Evolutionary conservation across 2,113 vertebrate genomes (phyloP).

Genomic region (Hyperoodon ampullatus): DNA sequence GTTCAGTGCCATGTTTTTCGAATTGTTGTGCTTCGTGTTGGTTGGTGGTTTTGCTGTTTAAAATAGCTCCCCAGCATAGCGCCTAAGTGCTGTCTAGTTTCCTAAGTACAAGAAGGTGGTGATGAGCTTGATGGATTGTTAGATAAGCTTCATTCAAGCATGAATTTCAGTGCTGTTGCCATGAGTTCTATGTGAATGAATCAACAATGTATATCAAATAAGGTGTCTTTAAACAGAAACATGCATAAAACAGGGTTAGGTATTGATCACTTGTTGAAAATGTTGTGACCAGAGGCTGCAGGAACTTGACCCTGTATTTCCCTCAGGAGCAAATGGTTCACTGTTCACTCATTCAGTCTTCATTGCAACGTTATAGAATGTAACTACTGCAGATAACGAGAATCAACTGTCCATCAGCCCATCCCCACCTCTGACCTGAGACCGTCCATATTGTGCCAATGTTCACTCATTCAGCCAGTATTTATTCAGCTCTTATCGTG

Average conservation of each 20-base stretch:
- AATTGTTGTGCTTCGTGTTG: not conserved
- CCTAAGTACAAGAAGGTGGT: not conserved
- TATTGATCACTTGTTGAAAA: not conserved
- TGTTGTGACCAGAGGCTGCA: not conserved
- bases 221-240: not conserved
- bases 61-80: not conserved
- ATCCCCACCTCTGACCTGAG: not conserved
- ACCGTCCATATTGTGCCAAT: fast-evolving
- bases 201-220: not conserved
- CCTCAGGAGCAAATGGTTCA: not conserved
- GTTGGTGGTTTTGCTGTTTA: not conserved
- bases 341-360: not conserved
- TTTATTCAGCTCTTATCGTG: not conserved
- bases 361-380: not conserved
- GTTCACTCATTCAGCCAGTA: not conserved
- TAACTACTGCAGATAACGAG: not conserved
- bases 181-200: not conserved
- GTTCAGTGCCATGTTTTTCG: not conserved
- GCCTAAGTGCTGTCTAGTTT: fast-evolving
- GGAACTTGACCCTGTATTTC: not conserved
- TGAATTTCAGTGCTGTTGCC: not conserved
- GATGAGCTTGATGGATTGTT: not conserved
- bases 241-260: not conserved
- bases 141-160: not conserved
- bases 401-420: not conserved